phyloP scores from a whole-genome alignment of 2,113 vertebrate genomes.

The Prinia subflava region DNA sequence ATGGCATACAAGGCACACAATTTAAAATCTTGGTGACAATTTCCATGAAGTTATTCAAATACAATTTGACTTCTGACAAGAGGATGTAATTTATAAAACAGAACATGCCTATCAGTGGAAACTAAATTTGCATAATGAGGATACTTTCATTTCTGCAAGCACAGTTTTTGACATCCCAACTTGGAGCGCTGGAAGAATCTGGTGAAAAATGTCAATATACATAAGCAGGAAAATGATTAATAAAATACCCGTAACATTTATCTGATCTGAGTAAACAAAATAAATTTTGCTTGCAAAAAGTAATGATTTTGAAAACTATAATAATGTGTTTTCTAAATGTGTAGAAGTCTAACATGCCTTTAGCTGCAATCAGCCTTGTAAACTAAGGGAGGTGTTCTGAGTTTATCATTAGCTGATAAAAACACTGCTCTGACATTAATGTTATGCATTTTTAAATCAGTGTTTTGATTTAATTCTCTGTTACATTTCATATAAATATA shows the following conservation, averaged over 20 bases:
- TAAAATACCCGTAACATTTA: constrained; percentile 78
- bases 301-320: constrained; percentile 58
- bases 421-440: constrained; percentile 81
- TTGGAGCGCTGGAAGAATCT: constrained; percentile 75
- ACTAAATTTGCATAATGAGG: constrained; percentile 93
- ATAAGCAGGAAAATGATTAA: constrained; percentile 79
- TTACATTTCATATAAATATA: constrained; percentile 51
- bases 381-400: constrained; percentile 65
- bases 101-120: constrained; percentile 90
- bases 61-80: constrained; percentile 97
- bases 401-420: constrained; percentile 77
- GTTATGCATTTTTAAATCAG: constrained; percentile 83
- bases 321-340: constrained; percentile 67
- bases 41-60: constrained; percentile 92
- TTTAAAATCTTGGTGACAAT: constrained; percentile 94
- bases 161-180: constrained; percentile 86
- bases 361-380: constrained; percentile 65
- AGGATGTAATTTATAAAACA: constrained; percentile 92
- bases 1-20: constrained; percentile 80
- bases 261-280: constrained; percentile 77
- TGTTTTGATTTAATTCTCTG: constrained; percentile 86
- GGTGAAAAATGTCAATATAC: constrained; percentile 81
- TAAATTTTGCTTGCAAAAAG: constrained; percentile 74
- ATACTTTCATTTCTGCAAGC: constrained; percentile 88
- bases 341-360: constrained; percentile 52